These are phyloP conservation scores for Salvelinus alpinus DNA, from an alignment of 2,113 vertebrate genomes.

Conservation along the genomic window DNA sequence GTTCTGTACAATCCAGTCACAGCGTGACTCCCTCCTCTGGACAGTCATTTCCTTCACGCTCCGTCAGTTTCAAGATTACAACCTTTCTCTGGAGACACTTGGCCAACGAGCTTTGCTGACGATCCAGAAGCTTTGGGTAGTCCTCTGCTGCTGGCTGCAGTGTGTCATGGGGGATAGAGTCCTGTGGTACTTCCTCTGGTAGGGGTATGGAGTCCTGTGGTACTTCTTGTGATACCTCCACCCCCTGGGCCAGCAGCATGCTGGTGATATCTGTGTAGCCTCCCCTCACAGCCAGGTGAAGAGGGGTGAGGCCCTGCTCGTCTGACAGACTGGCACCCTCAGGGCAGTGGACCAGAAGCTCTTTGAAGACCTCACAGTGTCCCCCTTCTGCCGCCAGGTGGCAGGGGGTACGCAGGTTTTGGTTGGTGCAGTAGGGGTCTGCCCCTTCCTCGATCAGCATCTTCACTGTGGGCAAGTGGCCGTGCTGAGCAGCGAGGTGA, in stretches of 20 bases:
- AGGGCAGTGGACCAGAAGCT: conserved; percentile 74
- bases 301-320: conserved; percentile 73
- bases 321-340: conserved; percentile 70
- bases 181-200: conserved; percentile 39
- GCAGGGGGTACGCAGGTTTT: conserved; percentile 72
- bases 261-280: conserved; percentile 75
- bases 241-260: conserved; percentile 75
- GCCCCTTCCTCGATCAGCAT: conserved; percentile 85
- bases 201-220: conserved; percentile 39
- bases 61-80: conserved; percentile 76
- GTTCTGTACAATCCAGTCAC: conserved; percentile 34
- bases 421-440: conserved; percentile 62
- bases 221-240: conserved; percentile 45
- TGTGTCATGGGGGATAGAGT: conserved; percentile 39
- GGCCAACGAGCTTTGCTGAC: conserved; percentile 1
- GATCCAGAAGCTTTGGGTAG: background rate
- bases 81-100: conserved; percentile 68
- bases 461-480: conserved; percentile 84
- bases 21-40: conserved; percentile 13
- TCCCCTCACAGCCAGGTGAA: conserved; percentile 80
- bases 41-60: conserved; percentile 47
- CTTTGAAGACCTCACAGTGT: conserved; percentile 81
- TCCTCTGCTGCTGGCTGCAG: conserved; percentile 35
- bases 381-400: conserved; percentile 84
- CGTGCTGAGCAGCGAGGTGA: conserved; percentile 82